These are phyloP conservation scores for Drosophila arawakana DNA, from an alignment of 1,140 invertebrate genomes.

Conservation along the genomic window DNA sequence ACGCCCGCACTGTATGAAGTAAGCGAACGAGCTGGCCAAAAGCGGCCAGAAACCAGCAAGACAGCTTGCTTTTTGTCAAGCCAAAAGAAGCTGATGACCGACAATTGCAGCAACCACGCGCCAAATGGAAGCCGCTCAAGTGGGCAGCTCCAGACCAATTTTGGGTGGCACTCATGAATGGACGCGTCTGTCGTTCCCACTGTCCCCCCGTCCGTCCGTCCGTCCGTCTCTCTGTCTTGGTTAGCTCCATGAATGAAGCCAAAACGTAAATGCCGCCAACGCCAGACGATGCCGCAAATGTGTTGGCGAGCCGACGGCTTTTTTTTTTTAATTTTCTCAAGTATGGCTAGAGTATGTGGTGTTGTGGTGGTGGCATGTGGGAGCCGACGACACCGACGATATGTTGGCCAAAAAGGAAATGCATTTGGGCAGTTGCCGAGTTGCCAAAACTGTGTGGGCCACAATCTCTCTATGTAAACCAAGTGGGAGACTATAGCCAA, in stretches of 20 bases:
- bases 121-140: constrained; percentile 67
- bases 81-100: constrained; percentile 64
- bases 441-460: constrained; percentile 48
- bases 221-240: constrained; percentile 5
- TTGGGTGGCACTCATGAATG: constrained; percentile 78
- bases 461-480: constrained; percentile 10
- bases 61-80: constrained; percentile 13
- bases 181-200: constrained; percentile 17
- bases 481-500: constrained; percentile 44
- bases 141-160: constrained; percentile 70
- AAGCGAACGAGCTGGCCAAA: constrained; percentile 27
- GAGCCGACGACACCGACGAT: constrained; percentile 54
- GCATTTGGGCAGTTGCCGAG: constrained; percentile 66
- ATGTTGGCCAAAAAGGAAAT: constrained; percentile 77
- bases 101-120: constrained; percentile 78
- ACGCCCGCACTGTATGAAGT: constrained; percentile 60
- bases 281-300: constrained; percentile 37
- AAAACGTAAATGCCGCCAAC: constrained; percentile 57
- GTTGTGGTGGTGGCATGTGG: constrained; percentile 60
- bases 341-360: constrained; percentile 21
- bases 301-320: constrained; percentile 75
- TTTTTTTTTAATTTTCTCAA: constrained; percentile 30
- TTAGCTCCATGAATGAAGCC: constrained; percentile 59
- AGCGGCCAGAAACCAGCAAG: constrained; percentile 45
- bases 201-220: no score